Evolutionary conservation across 2,113 vertebrate species (phyloP), one percentile per base, ranked within the genome.

Genomic region (Scytalopus superciliaris): DNA sequence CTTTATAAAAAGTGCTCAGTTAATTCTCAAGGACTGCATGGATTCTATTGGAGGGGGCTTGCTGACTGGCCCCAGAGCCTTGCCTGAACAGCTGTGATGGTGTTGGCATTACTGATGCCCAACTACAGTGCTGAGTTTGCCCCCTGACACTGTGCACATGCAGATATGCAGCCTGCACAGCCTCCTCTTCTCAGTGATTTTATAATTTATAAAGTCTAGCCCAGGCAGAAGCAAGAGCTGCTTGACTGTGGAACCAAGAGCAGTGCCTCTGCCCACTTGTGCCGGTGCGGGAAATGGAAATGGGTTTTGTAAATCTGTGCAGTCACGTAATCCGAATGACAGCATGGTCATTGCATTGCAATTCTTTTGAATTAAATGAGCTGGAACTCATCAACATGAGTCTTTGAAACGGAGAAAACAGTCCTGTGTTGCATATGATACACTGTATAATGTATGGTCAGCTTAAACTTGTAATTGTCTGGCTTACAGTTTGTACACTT

Each of bases 121-220:
- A 24, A 8, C 10, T 17, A 0, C 10, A 5, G 9, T 0, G 0
- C 33, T 15, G 9, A 30, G 6, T 60, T 66, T 57, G 27, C 62
- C 37, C 62, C 13, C 72, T 49, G 63, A 8, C 7, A 3, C 57
- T 15, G 12, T 23, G 16, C 47, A 19, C 1, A 0, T 30, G 40
- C 30, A 24, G 16, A 35, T 9, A 2, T 5, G 11, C 42, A 62
- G 31, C 33, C 68, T 10, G 7, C 1, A 3, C 19, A 18, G 10
- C 55, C 55, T 37, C 5, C 1, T 53, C 45, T 76, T 37, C 70
- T 62, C 31, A 5, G 15, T 9, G 6, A 4, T 42, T 67, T 67
- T 12, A 7, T 35, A 18, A 84, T 67, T 77, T 52, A 8, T 21
- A 6, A 47, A 39, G 21, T 49, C 19, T 9, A 40, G 21, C 39